Percentiles rank a stretch among this genome's conserved stretches.
Conservation (phyloP, 2,797 vertebrate species). For the Microctenopoma lineatum region DNA sequence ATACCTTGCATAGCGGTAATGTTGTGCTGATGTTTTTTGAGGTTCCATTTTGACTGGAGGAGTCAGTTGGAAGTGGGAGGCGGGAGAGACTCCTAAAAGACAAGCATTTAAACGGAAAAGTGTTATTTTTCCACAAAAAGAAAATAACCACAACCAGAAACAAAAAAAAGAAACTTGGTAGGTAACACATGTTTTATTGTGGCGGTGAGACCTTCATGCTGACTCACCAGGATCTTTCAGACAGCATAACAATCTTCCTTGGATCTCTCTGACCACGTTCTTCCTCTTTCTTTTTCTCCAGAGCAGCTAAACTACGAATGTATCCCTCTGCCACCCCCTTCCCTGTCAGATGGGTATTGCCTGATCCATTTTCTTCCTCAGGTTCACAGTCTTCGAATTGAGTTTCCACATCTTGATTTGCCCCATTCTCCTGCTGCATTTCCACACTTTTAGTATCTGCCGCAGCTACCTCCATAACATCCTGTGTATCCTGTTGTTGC, state of each 20-base stretch:
- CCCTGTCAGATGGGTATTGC: constrained; percentile 46
- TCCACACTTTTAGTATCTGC: constrained; percentile 7
- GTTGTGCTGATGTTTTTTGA: constrained; percentile 69
- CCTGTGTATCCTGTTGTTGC: background rate
- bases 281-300: constrained; percentile 68
- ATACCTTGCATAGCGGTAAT: constrained; percentile 76
- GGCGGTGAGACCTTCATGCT: background rate
- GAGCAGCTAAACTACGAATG: constrained; percentile 67
- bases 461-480: constrained; percentile 19
- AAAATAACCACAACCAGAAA: too few relatives aligned
- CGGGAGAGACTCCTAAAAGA: constrained; percentile 80
- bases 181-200: background rate
- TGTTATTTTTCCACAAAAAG: too few relatives aligned
- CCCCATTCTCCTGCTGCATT: constrained; percentile 23
- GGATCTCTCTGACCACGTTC: constrained; percentile 62
- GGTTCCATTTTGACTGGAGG: constrained; percentile 45
- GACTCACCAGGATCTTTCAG: constrained; percentile 81
- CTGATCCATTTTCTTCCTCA: constrained; percentile 39
- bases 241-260: constrained; percentile 77
- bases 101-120: background rate
- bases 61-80: constrained; percentile 66
- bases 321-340: constrained; percentile 75
- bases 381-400: constrained; percentile 3
- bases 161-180: too few relatives aligned
- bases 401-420: constrained; percentile 10